Conservation (phyloP, 2,797 vertebrate species). For the Catostomus latipinnis region DNA sequence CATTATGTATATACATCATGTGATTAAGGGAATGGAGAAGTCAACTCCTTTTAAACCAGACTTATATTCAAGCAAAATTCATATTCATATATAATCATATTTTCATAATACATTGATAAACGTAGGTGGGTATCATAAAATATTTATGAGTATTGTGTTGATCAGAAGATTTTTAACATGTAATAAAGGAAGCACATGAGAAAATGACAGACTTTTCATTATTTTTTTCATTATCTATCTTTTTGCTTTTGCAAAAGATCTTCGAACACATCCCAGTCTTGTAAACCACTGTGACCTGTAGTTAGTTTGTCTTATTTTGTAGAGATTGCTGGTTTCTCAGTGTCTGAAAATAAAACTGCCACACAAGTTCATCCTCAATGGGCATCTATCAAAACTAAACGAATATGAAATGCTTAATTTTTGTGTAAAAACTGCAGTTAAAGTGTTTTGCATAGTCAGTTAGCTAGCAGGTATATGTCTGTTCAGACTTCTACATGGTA, state of each 20-base stretch:
- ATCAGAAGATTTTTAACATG: conserved; percentile 45
- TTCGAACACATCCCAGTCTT: neutral
- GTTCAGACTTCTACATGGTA: conserved; percentile 7
- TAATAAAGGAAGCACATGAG: conserved; percentile 33
- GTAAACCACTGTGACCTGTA: conserved; percentile 13
- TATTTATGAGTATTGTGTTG: conserved; percentile 24
- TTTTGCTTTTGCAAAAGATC: too few relatives aligned
- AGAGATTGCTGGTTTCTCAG: neutral
- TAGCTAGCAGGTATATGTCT: conserved; percentile 10
- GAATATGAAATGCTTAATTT: conserved; percentile 7
- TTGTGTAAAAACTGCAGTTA: neutral
- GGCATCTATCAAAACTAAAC: conserved; percentile 9
- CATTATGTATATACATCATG: conserved; percentile 31
- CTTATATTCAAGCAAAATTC: conserved; percentile 9
- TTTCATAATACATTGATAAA: conserved; percentile 26
- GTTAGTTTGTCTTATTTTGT: neutral
- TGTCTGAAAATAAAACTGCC: neutral
- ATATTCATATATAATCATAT: conserved; percentile 30
- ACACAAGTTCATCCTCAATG: neutral
- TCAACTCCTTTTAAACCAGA: conserved; percentile 20
- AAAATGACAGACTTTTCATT: conserved; percentile 11
- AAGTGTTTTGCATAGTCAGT: conserved; percentile 24
- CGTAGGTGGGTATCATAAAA: conserved; percentile 12
- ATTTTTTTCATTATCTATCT: neutral
- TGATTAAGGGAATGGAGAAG: conserved; percentile 31